Percentiles rank a stretch among this genome's conserved stretches.
These are phyloP conservation scores for Eilema caniola DNA, from an alignment of 2,888 invertebrate genomes.

Conservation along the genomic window DNA sequence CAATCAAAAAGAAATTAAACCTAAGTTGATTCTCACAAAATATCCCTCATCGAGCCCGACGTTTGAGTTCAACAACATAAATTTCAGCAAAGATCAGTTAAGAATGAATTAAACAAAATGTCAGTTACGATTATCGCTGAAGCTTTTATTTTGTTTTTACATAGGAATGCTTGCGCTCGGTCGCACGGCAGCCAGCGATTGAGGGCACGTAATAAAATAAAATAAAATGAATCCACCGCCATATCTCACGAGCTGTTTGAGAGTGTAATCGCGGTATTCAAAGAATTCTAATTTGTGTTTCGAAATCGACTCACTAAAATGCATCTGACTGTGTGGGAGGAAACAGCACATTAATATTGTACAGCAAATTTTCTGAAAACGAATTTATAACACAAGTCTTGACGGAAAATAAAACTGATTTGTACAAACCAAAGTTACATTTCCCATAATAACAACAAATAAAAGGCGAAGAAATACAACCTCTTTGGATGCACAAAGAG, in stretches of 20 bases:
- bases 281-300: slow-evolving; percentile 76
- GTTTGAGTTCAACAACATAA: slow-evolving; percentile 23
- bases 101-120: slow-evolving; percentile 51
- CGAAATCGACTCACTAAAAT: slow-evolving; percentile 56
- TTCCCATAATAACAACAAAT: slow-evolving; percentile 28
- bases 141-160: slow-evolving; percentile 39
- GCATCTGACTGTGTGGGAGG: slow-evolving; percentile 61
- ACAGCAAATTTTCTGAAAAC: slow-evolving; percentile 38
- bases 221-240: slow-evolving; percentile 53
- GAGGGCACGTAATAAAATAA: slow-evolving; percentile 54
- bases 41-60: slow-evolving; percentile 10
- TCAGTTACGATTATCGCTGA: slow-evolving; percentile 46
- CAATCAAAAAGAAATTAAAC: slow-evolving; percentile 19
- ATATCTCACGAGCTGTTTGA: slow-evolving; percentile 65
- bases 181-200: slow-evolving; percentile 40
- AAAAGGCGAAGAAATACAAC: slow-evolving; percentile 49
- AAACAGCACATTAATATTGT: slow-evolving; percentile 52
- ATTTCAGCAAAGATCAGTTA: slow-evolving; percentile 44
- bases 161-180: slow-evolving; percentile 38
- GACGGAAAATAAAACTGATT: slow-evolving; percentile 12
- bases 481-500: slow-evolving; percentile 34
- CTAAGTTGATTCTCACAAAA: slow-evolving; percentile 5
- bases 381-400: slow-evolving; percentile 30
- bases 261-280: slow-evolving; percentile 63
- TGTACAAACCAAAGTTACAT: slow-evolving; percentile 22